phyloP scores from a whole-genome alignment of 1,140 invertebrate genomes.

The Diploscapter pachys region DNA sequence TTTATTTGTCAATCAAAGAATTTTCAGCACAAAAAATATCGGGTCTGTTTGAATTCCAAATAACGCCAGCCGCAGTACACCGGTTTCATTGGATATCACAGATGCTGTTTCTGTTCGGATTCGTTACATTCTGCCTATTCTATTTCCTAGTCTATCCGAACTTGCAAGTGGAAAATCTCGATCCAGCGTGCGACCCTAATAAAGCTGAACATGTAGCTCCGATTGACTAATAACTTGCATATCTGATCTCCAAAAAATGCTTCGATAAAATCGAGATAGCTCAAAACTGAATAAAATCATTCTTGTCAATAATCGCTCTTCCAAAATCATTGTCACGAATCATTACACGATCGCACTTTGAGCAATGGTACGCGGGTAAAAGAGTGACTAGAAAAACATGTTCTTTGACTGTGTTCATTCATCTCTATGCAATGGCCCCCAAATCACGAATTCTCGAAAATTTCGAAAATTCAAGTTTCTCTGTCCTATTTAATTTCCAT shows the following conservation, averaged over 20 bases:
- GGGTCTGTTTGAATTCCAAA: conserved; percentile 10
- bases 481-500: too few relatives aligned
- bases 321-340: neutral
- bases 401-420: too few relatives aligned
- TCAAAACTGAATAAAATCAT: neutral
- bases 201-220: conserved; percentile 37
- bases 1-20: neutral
- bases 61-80: conserved; percentile 23
- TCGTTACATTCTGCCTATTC: conserved; percentile 44
- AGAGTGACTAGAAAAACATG: too few relatives aligned
- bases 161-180: conserved; percentile 38
- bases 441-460: too few relatives aligned
- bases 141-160: conserved; percentile 47
- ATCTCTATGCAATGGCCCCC: too few relatives aligned
- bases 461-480: too few relatives aligned
- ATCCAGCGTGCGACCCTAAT: conserved; percentile 46
- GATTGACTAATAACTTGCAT: conserved; percentile 11
- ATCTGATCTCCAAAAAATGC: conserved; percentile 7
- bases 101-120: conserved; percentile 45
- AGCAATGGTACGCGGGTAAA: too few relatives aligned
- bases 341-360: too few relatives aligned
- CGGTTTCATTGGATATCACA: conserved; percentile 44
- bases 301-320: neutral
- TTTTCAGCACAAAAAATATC: conserved; percentile 9
- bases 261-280: neutral